These are phyloP conservation scores for Peromyscus melanophrys DNA, from an alignment of 2,797 vertebrate species.

Conservation along the genomic window DNA sequence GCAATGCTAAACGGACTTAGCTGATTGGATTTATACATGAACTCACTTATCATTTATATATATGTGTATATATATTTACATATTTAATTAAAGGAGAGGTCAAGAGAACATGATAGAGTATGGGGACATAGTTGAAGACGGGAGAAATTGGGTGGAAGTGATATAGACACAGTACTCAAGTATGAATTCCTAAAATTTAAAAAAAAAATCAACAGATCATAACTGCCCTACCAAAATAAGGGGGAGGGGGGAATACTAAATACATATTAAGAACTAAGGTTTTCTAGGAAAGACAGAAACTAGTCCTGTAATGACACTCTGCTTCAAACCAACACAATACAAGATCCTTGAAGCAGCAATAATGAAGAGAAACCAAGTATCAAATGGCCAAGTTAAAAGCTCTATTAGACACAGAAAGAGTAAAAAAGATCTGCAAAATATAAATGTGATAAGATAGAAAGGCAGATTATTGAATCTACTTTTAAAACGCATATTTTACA, in stretches of 20 bases:
- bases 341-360: background rate
- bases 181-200: too few relatives aligned
- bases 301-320: background rate
- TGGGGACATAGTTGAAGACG: background rate
- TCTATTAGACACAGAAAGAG: background rate
- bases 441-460: too few relatives aligned
- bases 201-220: background rate
- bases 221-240: background rate
- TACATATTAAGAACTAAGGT: background rate
- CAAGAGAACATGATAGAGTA: background rate
- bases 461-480: too few relatives aligned
- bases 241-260: background rate
- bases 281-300: background rate
- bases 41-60: background rate
- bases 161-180: background rate
- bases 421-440: background rate
- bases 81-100: background rate
- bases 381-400: slow-evolving; percentile 25
- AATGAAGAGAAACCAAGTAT: background rate
- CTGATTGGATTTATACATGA: background rate
- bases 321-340: background rate
- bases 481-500: too few relatives aligned
- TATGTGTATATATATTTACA: background rate
- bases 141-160: background rate
- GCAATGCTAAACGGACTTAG: background rate